Conservation (phyloP, 2,888 invertebrate species). For the Watsonalla cultraria region DNA sequence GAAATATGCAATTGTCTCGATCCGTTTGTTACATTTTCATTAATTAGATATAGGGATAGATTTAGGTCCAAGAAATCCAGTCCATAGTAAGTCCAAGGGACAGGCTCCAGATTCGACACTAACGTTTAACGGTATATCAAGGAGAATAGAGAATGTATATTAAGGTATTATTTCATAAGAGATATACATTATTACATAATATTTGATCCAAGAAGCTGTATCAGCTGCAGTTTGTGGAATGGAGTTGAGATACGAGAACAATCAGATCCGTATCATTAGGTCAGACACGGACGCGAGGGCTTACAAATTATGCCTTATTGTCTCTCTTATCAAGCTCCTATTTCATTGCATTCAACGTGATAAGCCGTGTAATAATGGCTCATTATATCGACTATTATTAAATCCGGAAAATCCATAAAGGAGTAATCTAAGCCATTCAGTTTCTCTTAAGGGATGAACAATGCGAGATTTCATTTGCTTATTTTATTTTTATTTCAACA, state of each 20-base stretch:
- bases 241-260: neutral
- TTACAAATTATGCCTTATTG: slow-evolving; percentile 9
- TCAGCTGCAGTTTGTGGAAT: neutral
- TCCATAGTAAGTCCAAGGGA: too few relatives aligned
- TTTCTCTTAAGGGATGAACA: neutral
- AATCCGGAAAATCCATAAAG: neutral
- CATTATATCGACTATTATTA: neutral
- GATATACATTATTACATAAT: neutral
- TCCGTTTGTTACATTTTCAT: too few relatives aligned
- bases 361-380: neutral
- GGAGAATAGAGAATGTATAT: too few relatives aligned
- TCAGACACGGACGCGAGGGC: slow-evolving; percentile 6
- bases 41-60: too few relatives aligned
- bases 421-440: neutral
- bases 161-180: too few relatives aligned
- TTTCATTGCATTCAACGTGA: slow-evolving; percentile 2
- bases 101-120: too few relatives aligned
- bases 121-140: too few relatives aligned
- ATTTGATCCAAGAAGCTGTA: neutral
- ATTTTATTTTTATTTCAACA: too few relatives aligned
- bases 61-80: too few relatives aligned
- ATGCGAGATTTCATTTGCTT: neutral
- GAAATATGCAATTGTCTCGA: too few relatives aligned
- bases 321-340: slow-evolving; percentile 1
- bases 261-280: slow-evolving; percentile 4